Conservation (phyloP, 2,888 invertebrate species). For the Muschampia plurimacula region DNA sequence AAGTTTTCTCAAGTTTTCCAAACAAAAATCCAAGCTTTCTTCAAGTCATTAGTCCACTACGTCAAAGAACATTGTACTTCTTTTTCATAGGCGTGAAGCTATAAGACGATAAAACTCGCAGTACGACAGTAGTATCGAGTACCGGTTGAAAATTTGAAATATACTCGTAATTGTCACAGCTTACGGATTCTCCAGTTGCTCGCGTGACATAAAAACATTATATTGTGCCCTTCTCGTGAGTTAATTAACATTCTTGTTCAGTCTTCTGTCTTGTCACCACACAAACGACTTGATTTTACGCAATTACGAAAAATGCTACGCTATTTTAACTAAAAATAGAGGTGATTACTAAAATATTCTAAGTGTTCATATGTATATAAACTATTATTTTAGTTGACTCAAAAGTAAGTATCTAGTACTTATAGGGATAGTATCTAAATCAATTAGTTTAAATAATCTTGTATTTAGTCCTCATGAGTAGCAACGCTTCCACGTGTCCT, state of each 20-base stretch:
- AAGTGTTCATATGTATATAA: too few relatives aligned
- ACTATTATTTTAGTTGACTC: too few relatives aligned
- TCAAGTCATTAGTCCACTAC: neutral
- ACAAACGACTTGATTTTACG: conserved; percentile 27
- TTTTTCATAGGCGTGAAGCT: neutral
- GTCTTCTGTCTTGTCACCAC: conserved; percentile 15
- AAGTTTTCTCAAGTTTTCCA: too few relatives aligned
- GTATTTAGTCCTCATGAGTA: too few relatives aligned
- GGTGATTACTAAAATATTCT: neutral
- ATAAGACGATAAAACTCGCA: neutral
- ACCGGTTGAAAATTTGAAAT: conserved; percentile 44
- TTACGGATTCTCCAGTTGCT: conserved; percentile 19
- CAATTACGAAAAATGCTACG: conserved; percentile 10
- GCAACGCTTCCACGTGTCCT: too few relatives aligned
- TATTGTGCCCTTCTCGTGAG: conserved; percentile 41
- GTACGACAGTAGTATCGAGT: neutral
- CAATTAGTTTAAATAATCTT: too few relatives aligned
- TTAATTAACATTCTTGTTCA: conserved; percentile 43
- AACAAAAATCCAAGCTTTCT: too few relatives aligned
- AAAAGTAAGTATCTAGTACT: too few relatives aligned
- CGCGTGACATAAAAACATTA: conserved; percentile 45
- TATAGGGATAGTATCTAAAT: too few relatives aligned
- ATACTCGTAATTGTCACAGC: conserved; percentile 15
- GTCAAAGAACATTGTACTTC: neutral
- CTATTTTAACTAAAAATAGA: conserved; percentile 5